A percentile compares a stretch with the other conserved stretches of the same genome.
Conservation (phyloP, 2,888 invertebrate genomes). For the Mactromeris polynyma region DNA sequence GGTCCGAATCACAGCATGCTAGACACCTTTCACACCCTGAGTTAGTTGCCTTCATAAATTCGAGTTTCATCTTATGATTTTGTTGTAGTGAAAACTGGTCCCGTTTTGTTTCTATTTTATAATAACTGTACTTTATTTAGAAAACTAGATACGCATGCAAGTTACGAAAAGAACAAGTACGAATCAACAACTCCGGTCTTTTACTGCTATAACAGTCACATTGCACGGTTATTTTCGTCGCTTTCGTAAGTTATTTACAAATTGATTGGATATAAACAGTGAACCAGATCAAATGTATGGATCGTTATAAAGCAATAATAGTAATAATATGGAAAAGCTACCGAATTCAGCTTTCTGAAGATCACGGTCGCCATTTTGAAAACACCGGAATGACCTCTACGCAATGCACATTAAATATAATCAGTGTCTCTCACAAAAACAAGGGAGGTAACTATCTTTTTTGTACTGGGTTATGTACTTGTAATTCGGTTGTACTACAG, state of each 20-base stretch:
- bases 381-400: conserved; percentile 64
- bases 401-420: conserved; percentile 46
- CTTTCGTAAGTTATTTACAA: neutral
- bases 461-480: too few relatives aligned
- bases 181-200: neutral
- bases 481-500: too few relatives aligned
- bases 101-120: too few relatives aligned
- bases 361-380: conserved; percentile 71
- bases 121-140: too few relatives aligned
- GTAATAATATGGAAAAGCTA: conserved; percentile 7
- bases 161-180: neutral
- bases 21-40: too few relatives aligned
- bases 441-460: neutral
- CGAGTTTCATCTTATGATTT: too few relatives aligned
- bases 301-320: neutral
- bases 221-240: neutral
- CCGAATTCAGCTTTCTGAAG: conserved; percentile 30
- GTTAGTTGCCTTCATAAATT: too few relatives aligned
- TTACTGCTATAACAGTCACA: neutral
- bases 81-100: too few relatives aligned
- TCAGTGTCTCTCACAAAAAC: neutral
- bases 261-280: neutral
- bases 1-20: too few relatives aligned
- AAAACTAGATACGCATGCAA: neutral
- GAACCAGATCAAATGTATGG: neutral